Percentiles rank a stretch among this genome's conserved stretches.
Evolutionary conservation across 2,797 vertebrate genomes (phyloP).

Genomic region (Melanotaenia pygmaea): DNA sequence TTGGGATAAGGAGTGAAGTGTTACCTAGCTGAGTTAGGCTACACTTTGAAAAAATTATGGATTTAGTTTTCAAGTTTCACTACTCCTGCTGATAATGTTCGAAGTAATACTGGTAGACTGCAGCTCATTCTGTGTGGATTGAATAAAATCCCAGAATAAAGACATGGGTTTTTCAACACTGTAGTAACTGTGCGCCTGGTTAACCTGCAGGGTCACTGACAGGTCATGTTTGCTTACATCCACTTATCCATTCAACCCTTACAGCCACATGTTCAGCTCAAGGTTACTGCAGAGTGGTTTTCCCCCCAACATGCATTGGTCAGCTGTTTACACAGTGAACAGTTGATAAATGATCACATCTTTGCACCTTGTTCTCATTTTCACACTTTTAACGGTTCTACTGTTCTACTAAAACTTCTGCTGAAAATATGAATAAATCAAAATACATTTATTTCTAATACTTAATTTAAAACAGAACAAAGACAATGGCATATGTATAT

Average conservation of each 20-base stretch:
- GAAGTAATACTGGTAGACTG: constrained; percentile 31
- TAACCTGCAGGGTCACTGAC: constrained; percentile 23
- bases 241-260: constrained; percentile 26
- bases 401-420: neutral
- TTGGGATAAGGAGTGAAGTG: constrained; percentile 66
- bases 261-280: constrained; percentile 6
- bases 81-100: constrained; percentile 59
- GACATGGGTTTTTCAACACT: constrained; percentile 11
- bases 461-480: neutral
- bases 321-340: neutral
- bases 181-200: constrained; percentile 10
- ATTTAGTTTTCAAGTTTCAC: constrained; percentile 55
- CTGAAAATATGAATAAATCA: neutral
- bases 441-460: neutral
- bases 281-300: neutral
- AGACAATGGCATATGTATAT: neutral
- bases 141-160: constrained; percentile 24
- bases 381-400: neutral
- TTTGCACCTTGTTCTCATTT: neutral
- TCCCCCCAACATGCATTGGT: constrained; percentile 40
- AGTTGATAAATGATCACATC: neutral
- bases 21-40: constrained; percentile 56
- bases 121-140: constrained; percentile 21
- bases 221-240: constrained; percentile 35
- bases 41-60: constrained; percentile 55